phyloP scores from a whole-genome alignment of 2,797 vertebrate genomes.

The Sebastes steindachneri region DNA sequence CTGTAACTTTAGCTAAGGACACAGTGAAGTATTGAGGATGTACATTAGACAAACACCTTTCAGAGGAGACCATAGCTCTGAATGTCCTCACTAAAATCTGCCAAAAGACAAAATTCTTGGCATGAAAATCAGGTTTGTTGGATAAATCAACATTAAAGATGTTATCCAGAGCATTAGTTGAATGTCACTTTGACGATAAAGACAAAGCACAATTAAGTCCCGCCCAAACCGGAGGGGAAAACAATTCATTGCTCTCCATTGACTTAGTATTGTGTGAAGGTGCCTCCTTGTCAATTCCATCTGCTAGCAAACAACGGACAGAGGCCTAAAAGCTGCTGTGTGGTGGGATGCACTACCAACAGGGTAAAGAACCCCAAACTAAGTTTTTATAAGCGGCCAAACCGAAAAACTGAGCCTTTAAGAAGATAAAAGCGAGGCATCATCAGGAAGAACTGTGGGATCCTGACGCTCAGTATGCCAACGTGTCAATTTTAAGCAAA shows the following conservation, averaged over 20 bases:
- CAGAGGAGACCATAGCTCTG: not conserved
- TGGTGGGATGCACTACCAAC: not conserved
- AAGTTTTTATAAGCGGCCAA: not conserved
- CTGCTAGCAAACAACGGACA: not conserved
- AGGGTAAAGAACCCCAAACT: not conserved
- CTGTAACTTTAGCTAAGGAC: not conserved
- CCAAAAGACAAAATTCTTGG: not conserved
- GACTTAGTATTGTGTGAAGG: not conserved
- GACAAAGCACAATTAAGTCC: too few species aligned
- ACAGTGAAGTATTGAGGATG: not conserved
- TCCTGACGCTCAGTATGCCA: not conserved
- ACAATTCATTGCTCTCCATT: not conserved
- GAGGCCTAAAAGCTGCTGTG: fast-evolving
- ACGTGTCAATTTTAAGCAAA: not conserved
- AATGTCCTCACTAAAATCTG: not conserved
- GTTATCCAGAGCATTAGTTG: not conserved
- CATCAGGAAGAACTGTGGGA: not conserved
- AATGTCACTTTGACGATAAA: not conserved
- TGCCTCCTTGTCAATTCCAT: not conserved
- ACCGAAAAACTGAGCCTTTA: not conserved
- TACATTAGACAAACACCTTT: not conserved
- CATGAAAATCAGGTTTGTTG: not conserved
- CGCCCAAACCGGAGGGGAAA: too few species aligned
- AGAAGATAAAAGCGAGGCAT: not conserved
- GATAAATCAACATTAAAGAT: not conserved